A percentile compares a stretch with the other conserved stretches of the same genome.
These are phyloP conservation scores for Hippocampus mohnikei DNA, from an alignment of 2,113 vertebrate species.

Conservation along the genomic window DNA sequence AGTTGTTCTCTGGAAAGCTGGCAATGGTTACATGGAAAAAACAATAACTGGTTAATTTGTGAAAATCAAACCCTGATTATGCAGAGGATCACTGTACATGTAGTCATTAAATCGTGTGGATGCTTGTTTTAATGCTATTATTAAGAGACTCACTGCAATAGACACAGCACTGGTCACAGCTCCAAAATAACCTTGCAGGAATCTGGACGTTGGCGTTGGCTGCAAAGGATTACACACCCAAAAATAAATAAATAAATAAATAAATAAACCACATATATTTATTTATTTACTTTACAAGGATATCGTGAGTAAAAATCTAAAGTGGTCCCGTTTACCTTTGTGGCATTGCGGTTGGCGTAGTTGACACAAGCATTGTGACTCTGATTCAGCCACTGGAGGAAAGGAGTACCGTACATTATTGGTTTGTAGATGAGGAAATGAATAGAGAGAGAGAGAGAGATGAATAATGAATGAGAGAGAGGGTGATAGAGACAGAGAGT, in stretches of 20 bases:
- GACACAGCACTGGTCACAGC: slow-evolving; percentile 95
- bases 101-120: neutral
- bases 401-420: slow-evolving; percentile 11
- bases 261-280: neutral
- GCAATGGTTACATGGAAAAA: neutral
- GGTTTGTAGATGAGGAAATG: too few relatives aligned
- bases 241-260: too few relatives aligned
- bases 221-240: slow-evolving; percentile 44
- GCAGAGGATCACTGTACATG: neutral
- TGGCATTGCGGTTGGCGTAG: slow-evolving; percentile 97
- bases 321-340: slow-evolving; percentile 76
- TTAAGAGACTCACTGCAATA: slow-evolving; percentile 83
- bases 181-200: slow-evolving; percentile 92
- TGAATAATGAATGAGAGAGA: too few relatives aligned
- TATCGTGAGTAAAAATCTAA: neutral
- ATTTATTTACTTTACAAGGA: neutral
- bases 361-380: slow-evolving; percentile 98
- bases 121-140: neutral
- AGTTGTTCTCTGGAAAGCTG: too few relatives aligned
- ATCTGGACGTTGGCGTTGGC: slow-evolving; percentile 91
- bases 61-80: neutral
- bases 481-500: too few relatives aligned
- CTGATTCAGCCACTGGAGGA: slow-evolving; percentile 91
- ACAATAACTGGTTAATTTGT: neutral
- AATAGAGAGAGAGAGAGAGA: too few relatives aligned